Conservation (phyloP, 2,113 vertebrate genomes). For the Suncus etruscus region DNA sequence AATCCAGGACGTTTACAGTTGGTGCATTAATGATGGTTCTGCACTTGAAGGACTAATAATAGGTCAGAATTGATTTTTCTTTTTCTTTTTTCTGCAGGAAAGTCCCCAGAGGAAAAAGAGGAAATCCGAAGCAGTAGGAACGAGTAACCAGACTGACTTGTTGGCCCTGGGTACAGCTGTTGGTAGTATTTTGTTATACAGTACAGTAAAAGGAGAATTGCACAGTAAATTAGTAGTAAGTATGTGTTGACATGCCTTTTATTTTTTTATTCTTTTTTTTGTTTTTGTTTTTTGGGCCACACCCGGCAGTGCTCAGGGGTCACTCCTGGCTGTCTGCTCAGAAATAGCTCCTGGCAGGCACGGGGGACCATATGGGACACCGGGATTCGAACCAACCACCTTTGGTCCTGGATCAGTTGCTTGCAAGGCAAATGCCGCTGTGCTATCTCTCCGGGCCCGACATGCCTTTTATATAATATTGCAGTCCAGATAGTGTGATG, state of each 20-base stretch:
- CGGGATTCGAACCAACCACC: too few species aligned
- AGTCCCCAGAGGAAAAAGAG: conserved; percentile 97
- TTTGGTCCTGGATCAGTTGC: too few species aligned
- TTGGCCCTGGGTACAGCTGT: conserved; percentile 97
- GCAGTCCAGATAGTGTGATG: not conserved
- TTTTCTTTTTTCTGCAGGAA: conserved; percentile 88
- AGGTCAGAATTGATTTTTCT: conserved; percentile 37
- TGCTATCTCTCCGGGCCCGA: too few species aligned
- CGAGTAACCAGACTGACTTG: conserved; percentile 92
- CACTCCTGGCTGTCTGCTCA: too few species aligned
- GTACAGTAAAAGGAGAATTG: conserved; percentile 94
- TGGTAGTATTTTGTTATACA: conserved; percentile 97
- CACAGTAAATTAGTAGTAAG: conserved; percentile 95
- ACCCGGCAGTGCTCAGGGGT: too few species aligned
- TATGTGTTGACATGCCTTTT: not conserved
- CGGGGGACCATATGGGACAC: too few species aligned
- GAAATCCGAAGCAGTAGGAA: conserved; percentile 92
- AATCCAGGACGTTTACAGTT: not conserved
- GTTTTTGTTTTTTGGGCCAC: too few species aligned
- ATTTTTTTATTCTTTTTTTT: too few species aligned
- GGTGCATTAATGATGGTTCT: conserved; percentile 47
- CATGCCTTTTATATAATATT: conserved; percentile 7
- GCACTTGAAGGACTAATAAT: conserved; percentile 62
- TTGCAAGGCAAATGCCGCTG: too few species aligned
- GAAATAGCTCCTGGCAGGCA: too few species aligned